These are phyloP conservation scores for Leucania comma DNA, from an alignment of 2,888 invertebrate genomes.

Conservation along the genomic window DNA sequence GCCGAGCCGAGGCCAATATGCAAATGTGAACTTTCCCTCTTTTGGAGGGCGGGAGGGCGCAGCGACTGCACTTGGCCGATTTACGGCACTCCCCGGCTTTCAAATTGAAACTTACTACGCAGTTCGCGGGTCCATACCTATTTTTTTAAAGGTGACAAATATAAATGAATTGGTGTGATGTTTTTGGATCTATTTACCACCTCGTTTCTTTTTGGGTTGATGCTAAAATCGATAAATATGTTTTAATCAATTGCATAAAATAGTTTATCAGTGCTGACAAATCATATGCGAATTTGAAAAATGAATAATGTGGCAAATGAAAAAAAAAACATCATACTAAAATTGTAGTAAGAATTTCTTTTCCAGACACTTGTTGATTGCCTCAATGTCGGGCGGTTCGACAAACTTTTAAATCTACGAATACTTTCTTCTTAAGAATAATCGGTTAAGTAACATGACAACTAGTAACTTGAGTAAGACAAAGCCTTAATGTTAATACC, in stretches of 20 bases:
- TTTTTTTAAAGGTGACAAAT: slow-evolving; percentile 48
- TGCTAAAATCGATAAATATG: neutral
- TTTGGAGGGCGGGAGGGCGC: slow-evolving; percentile 68
- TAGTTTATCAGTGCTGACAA: neutral
- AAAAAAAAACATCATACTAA: neutral
- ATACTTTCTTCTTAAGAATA: neutral
- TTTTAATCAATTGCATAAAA: neutral
- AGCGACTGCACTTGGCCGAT: slow-evolving; percentile 87
- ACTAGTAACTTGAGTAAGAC: neutral
- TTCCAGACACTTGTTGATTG: slow-evolving; percentile 53
- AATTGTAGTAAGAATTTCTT: neutral
- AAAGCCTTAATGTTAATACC: slow-evolving; percentile 16
- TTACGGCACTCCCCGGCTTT: slow-evolving; percentile 77
- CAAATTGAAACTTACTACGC: slow-evolving; percentile 78
- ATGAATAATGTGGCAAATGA: neutral
- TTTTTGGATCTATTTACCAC: slow-evolving; percentile 10
- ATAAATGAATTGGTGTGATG: slow-evolving; percentile 11
- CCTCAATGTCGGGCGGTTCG: neutral
- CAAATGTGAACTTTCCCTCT: slow-evolving; percentile 88
- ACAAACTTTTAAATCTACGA: neutral
- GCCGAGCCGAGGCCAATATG: slow-evolving; percentile 78
- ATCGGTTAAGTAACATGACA: neutral
- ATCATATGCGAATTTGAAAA: neutral
- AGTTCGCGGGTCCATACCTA: slow-evolving; percentile 31
- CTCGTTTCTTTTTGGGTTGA: neutral